Conservation (phyloP, 2,888 invertebrate genomes). For the Antitype chi region DNA sequence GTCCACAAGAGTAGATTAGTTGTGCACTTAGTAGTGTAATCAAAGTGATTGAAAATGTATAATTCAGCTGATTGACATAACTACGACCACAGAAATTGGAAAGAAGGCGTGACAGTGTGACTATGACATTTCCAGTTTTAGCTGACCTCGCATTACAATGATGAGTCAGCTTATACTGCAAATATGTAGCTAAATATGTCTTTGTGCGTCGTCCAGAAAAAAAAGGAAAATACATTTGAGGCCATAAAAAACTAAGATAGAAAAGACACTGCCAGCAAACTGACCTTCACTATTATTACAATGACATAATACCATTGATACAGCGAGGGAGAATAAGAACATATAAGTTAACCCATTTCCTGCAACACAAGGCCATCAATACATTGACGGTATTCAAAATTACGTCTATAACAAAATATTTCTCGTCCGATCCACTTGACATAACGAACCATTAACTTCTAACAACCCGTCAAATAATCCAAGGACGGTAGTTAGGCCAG, state of each 20-base stretch:
- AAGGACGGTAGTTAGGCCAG: constrained; percentile 54
- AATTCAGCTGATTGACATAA: background rate
- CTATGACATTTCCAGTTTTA: background rate
- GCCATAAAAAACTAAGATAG: background rate
- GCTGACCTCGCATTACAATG: too few species aligned
- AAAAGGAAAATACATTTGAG: too few species aligned
- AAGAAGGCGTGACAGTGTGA: background rate
- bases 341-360: constrained; percentile 35
- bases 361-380: constrained; percentile 18
- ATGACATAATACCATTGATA: background rate
- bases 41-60: background rate
- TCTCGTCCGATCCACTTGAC: constrained; percentile 52
- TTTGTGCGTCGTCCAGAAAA: too few species aligned
- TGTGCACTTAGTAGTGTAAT: background rate
- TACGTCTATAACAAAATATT: constrained; percentile 43
- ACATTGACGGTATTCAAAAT: constrained; percentile 33
- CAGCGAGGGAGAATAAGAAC: background rate
- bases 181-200: too few species aligned
- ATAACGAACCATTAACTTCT: constrained; percentile 54
- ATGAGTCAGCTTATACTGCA: too few species aligned
- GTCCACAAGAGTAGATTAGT: background rate
- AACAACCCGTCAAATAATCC: constrained; percentile 49
- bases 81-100: too few species aligned
- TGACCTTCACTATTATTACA: background rate
- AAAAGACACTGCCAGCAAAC: background rate